phyloP scores from a whole-genome alignment of 2,888 invertebrate genomes.

The Drosophila putrida region DNA sequence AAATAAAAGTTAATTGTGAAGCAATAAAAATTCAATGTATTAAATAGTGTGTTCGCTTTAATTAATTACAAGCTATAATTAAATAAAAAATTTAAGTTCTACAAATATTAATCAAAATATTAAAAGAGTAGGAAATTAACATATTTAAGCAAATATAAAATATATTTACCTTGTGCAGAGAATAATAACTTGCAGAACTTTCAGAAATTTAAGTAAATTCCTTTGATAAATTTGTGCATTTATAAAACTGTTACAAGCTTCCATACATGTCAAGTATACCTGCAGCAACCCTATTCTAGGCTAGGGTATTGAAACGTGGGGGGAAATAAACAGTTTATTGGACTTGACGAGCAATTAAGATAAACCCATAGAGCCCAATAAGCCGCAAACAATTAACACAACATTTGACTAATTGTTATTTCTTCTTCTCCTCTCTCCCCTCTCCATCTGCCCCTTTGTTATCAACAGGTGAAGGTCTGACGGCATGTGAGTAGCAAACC shows the following conservation, averaged over 20 bases:
- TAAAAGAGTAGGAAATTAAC: no score
- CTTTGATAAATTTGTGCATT: no score
- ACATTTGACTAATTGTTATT: slow-evolving; percentile 76
- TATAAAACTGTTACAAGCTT: slow-evolving; percentile 2
- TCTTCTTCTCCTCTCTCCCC: slow-evolving; percentile 1
- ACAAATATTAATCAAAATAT: no score
- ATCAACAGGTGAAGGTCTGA: slow-evolving; percentile 60
- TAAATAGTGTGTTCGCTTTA: no score
- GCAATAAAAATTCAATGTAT: no score
- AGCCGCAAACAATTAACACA: slow-evolving; percentile 66
- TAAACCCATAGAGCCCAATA: slow-evolving; percentile 69
- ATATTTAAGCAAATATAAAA: no score
- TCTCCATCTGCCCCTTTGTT: slow-evolving; percentile 2
- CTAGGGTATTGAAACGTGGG: slow-evolving; percentile 22
- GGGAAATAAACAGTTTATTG: slow-evolving; percentile 64
- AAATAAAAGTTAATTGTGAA: background rate
- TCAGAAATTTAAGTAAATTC: no score
- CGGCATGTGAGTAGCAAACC: slow-evolving; percentile 65
- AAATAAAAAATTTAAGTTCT: no score
- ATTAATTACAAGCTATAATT: no score
- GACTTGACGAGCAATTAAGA: slow-evolving; percentile 74
- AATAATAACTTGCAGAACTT: no score
- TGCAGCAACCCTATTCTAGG: background rate
- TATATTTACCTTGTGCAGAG: no score
- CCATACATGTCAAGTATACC: background rate